Conservation (phyloP, 92 coral and sea anemone genomes). For the Epizoanthus rinbou region DNA sequence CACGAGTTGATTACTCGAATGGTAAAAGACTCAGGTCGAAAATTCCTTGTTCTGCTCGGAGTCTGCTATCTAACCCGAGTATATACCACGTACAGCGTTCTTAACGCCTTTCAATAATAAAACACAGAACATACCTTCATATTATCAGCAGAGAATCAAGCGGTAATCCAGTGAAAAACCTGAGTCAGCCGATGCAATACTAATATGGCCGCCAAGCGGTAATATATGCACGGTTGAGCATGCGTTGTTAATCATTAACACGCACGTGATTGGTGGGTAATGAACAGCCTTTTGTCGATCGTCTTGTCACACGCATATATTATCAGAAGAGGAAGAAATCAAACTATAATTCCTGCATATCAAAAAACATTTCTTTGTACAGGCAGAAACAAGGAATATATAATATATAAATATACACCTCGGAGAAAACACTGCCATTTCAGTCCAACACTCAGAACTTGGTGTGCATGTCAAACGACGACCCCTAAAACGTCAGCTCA, state of each 20-base stretch:
- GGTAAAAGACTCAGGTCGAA: neutral
- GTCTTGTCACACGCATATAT: neutral
- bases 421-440: no score
- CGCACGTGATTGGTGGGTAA: neutral
- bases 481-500: no score
- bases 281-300: constrained; percentile 6
- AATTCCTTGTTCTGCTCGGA: neutral
- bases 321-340: neutral
- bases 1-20: no score
- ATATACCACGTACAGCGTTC: neutral
- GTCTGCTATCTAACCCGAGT: neutral
- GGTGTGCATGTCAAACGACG: no score
- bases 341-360: no score
- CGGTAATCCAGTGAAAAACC: neutral
- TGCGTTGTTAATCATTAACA: neutral
- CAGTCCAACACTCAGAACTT: no score
- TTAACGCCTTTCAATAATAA: neutral
- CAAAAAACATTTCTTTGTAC: no score
- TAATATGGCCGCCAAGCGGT: neutral
- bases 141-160: neutral
- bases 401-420: no score
- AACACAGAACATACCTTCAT: constrained; percentile 18
- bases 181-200: neutral
- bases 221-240: neutral
- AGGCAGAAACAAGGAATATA: no score